Base-by-base conservation (phyloP, 1,140 invertebrate genomes). In the Eubasilissa regina region DNA sequence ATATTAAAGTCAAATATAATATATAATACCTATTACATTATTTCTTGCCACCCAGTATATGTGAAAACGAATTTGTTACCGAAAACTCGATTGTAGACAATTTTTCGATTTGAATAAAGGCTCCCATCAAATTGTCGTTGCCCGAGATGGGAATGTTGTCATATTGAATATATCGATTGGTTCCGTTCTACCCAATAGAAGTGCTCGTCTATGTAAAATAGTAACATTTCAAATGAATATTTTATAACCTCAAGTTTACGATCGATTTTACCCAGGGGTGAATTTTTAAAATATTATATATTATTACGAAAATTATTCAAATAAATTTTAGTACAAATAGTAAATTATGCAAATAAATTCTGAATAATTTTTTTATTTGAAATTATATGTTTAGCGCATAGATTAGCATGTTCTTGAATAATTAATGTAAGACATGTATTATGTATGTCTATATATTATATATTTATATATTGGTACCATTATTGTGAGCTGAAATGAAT, bases 41-140 rank as follows among this genome's bases (percentile, higher is more conserved):
- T 66, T 66, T 17, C 13, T 47, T 15, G 43, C 62, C 48, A 44
- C 70, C n/a, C 70, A 9, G 51, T 80, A 60, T 70, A 48, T 66
- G 62, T 48, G 53, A 64, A 68, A 83, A 80, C 81, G 81, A 83
- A 83, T 83, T 83, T 83, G 81, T 80, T 78, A 80, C 79, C 73
- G 77, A 80, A 82, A 83, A 83, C 79, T 83, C 81, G 79, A 83
- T 83, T 83, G 81, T 80, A 83, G 81, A 80, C 81, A 83, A 83
- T 83, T 80, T 83, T 83, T 83, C 81, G 81, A 83, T 83, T 83
- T 83, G 81, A 80, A 83, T 80, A 82, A 82, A 80, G 78, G 78
- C 79, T 78, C 62, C 79, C 79, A 80, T 83, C 81, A 83, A 83
- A 80, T 83, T 83, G 81, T 83, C 81, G 81, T 82, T 80, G 78